A percentile compares a stretch with the other conserved stretches of the same genome.
phyloP scores from a whole-genome alignment of 1,140 invertebrate species.

The Microplitis mediator region DNA sequence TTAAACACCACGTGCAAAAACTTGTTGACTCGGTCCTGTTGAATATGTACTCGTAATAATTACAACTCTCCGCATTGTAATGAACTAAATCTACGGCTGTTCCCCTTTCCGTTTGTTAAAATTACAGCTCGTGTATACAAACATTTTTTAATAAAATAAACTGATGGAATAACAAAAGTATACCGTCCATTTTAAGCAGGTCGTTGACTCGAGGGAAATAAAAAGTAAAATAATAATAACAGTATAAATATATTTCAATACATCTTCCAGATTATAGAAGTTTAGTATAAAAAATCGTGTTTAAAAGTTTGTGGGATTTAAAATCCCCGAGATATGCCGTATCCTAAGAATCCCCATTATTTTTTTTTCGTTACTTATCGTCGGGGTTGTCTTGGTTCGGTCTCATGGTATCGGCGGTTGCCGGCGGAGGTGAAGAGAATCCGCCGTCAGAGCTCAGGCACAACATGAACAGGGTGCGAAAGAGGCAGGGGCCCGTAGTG shows the following conservation, averaged over 20 bases:
- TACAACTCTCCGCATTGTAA: neutral
- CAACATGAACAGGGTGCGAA: too few relatives aligned
- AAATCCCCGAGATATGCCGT: neutral
- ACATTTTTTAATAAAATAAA: too few relatives aligned
- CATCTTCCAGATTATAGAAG: neutral
- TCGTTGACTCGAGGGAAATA: too few relatives aligned
- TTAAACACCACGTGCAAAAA: slow-evolving; percentile 9
- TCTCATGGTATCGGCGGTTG: too few relatives aligned
- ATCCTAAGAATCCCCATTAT: neutral
- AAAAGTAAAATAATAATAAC: too few relatives aligned
- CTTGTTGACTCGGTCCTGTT: slow-evolving; percentile 19
- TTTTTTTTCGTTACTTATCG: neutral
- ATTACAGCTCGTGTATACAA: too few relatives aligned
- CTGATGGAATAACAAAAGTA: too few relatives aligned
- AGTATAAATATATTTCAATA: neutral
- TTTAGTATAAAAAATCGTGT: neutral
- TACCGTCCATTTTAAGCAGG: too few relatives aligned
- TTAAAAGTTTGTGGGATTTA: neutral
- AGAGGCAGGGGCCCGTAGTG: too few relatives aligned
- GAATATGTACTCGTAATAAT: slow-evolving; percentile 11
- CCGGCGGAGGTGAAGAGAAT: too few relatives aligned
- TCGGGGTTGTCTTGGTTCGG: too few relatives aligned
- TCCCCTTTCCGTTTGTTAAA: neutral
- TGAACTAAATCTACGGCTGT: neutral
- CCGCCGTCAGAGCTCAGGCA: too few relatives aligned